These are phyloP conservation scores for Forbesichthys papilliferus DNA, from an alignment of 2,113 vertebrate species.

Conservation along the genomic window DNA sequence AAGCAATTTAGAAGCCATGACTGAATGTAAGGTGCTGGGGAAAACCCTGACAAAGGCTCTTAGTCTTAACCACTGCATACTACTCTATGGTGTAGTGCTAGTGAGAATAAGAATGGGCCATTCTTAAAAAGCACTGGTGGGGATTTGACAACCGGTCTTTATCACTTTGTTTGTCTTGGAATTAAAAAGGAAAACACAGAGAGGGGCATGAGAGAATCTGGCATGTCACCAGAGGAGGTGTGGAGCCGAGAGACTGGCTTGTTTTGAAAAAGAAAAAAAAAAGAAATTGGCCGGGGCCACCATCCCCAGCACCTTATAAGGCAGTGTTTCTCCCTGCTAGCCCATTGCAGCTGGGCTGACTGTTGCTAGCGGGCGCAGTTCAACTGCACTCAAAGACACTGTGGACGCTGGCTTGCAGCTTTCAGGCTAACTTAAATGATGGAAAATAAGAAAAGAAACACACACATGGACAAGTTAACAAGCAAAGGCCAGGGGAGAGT, in stretches of 20 bases:
- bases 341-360: constrained; percentile 49
- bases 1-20: not conserved
- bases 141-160: constrained; percentile 30
- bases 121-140: constrained; percentile 15
- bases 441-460: constrained; percentile 2
- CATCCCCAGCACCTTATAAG: constrained; percentile 80
- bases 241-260: constrained; percentile 67
- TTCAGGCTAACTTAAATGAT: not conserved
- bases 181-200: not conserved
- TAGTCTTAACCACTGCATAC: constrained; percentile 9
- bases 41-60: constrained; percentile 9
- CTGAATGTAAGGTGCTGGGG: not conserved
- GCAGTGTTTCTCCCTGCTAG: constrained; percentile 78
- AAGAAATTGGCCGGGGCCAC: constrained; percentile 67
- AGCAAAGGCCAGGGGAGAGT: not conserved
- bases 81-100: constrained; percentile 8
- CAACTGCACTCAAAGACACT: not conserved
- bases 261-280: constrained; percentile 36
- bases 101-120: constrained; percentile 17
- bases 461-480: constrained; percentile 2
- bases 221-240: constrained; percentile 63
- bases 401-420: not conserved
- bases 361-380: constrained; percentile 19
- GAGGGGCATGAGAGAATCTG: constrained; percentile 23
- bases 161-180: constrained; percentile 15